Evolutionary conservation across 2,888 invertebrate genomes (phyloP).

Genomic region (Stegana nigrithorax): DNA sequence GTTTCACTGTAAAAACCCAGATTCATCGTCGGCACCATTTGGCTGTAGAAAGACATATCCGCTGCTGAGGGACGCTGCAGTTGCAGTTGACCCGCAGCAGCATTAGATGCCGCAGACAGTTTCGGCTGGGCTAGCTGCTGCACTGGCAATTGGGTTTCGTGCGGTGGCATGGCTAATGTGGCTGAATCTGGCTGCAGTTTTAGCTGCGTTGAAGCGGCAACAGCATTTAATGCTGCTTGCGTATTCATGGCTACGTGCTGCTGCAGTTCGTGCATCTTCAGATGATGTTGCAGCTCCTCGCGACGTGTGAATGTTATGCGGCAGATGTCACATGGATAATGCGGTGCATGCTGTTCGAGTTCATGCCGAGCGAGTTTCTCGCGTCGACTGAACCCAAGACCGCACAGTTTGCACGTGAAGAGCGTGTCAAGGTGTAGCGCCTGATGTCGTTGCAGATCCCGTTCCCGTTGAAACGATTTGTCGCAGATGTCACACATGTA

Average conservation of each 20-base stretch:
- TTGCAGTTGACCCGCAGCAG: no score
- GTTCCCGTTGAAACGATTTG: constrained; percentile 77
- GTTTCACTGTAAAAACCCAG: constrained; percentile 67
- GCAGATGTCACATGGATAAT: constrained; percentile 75
- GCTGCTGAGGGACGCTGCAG: constrained; percentile 43
- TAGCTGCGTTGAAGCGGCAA: background rate
- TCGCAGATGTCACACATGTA: constrained; percentile 77
- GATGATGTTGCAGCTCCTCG: constrained; percentile 59
- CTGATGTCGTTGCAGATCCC: constrained; percentile 78
- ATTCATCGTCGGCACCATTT: constrained; percentile 65
- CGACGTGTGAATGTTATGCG: constrained; percentile 60
- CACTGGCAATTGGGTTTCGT: background rate
- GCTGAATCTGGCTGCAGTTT: background rate
- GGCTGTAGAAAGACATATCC: constrained; percentile 60
- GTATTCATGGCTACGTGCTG: constrained; percentile 50
- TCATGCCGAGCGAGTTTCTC: constrained; percentile 76
- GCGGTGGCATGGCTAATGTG: background rate
- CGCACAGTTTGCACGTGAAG: constrained; percentile 77
- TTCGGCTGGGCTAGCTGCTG: constrained; percentile 27
- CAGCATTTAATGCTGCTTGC: constrained; percentile 46
- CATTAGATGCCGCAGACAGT: constrained; percentile 23
- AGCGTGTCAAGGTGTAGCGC: constrained; percentile 78
- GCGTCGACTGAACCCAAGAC: constrained; percentile 71
- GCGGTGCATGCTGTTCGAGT: constrained; percentile 75
- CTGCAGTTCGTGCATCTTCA: constrained; percentile 65